A percentile compares a stretch with the other conserved stretches of the same genome.
Evolutionary conservation across 2,797 vertebrate species (phyloP).

Genomic region (Peromyscus melanophrys): DNA sequence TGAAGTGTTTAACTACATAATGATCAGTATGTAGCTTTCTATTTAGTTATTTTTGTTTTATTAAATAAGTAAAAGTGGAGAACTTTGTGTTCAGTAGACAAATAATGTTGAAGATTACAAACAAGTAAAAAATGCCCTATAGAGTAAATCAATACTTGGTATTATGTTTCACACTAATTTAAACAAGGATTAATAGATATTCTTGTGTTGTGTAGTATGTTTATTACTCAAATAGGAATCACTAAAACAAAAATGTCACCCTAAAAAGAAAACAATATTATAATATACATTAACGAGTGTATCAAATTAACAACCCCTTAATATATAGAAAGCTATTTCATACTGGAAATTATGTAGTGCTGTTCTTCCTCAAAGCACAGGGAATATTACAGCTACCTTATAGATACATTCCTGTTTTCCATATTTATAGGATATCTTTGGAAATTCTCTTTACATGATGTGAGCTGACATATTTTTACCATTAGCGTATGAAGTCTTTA

Average conservation of each 20-base stretch:
- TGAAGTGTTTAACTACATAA: background rate
- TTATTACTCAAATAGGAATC: background rate
- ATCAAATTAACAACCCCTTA: background rate
- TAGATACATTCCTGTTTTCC: background rate
- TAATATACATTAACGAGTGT: background rate
- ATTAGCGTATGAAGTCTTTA: constrained; percentile 5
- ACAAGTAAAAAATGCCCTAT: background rate
- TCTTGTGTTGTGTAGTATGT: background rate
- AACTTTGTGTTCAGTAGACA: background rate
- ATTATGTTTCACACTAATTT: background rate
- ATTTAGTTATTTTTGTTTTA: background rate
- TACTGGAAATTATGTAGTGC: background rate
- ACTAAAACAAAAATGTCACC: constrained; percentile 10
- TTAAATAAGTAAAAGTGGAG: constrained; percentile 15
- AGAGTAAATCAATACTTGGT: background rate
- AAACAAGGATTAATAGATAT: background rate
- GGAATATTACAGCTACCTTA: background rate
- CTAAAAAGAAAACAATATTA: background rate
- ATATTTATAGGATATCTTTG: background rate
- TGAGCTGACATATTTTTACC: constrained; percentile 45
- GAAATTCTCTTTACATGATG: background rate
- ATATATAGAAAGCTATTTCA: background rate
- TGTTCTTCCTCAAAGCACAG: background rate
- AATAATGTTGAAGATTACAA: constrained; percentile 4
- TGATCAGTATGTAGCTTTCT: background rate